A percentile compares a stretch with the other conserved stretches of the same genome.
Evolutionary conservation across 2,797 vertebrate genomes (phyloP).

Genomic region (Enteromius anoplus): DNA sequence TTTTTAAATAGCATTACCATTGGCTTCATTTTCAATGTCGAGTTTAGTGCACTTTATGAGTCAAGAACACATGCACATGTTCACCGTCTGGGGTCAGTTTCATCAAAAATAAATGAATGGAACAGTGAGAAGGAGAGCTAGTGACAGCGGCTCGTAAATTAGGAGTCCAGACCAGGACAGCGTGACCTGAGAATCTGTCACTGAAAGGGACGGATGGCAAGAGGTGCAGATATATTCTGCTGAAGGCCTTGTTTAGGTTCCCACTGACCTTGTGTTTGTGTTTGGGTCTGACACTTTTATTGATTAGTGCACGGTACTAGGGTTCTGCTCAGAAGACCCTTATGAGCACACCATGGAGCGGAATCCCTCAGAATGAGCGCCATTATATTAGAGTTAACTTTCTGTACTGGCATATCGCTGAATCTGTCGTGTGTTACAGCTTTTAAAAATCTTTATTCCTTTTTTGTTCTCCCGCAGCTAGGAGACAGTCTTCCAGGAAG

Average conservation of each 20-base stretch:
- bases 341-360: slow-evolving; percentile 11
- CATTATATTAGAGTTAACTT: background rate
- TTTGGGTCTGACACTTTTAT: slow-evolving; percentile 64
- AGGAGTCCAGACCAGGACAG: slow-evolving; percentile 50
- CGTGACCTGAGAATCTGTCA: slow-evolving; percentile 60
- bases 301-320: slow-evolving; percentile 56
- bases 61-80: background rate
- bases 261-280: slow-evolving; percentile 65
- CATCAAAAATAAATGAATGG: slow-evolving; percentile 35
- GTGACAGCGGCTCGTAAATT: slow-evolving; percentile 62
- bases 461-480: background rate
- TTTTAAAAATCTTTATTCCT: background rate
- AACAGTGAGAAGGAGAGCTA: slow-evolving; percentile 28
- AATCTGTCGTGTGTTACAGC: background rate
- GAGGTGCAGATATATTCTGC: slow-evolving; percentile 59
- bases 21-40: background rate
- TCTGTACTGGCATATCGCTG: background rate
- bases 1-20: background rate
- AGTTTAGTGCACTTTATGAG: slow-evolving; percentile 4
- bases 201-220: slow-evolving; percentile 41
- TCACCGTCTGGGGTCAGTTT: slow-evolving; percentile 25
- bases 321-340: slow-evolving; percentile 50
- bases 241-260: slow-evolving; percentile 63
- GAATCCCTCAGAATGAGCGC: slow-evolving; percentile 10
- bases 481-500: background rate